A percentile compares a stretch with the other conserved stretches of the same genome.
These are phyloP conservation scores for Eidolon helvum DNA, from an alignment of 2,113 vertebrate species.

Conservation along the genomic window DNA sequence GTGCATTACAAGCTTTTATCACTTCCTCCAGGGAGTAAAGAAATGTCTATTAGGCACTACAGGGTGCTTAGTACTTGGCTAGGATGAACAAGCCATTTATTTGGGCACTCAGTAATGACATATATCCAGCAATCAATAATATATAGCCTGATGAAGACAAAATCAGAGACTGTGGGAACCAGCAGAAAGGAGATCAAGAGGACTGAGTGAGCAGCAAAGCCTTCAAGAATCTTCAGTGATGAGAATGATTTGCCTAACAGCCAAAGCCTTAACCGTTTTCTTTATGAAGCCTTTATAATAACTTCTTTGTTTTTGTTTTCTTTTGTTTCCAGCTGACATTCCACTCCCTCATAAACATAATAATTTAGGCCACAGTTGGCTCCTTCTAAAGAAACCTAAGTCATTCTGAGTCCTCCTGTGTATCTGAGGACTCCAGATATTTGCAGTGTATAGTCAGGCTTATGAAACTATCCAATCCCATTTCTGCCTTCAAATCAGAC, in stretches of 20 bases:
- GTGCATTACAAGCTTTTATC: neutral
- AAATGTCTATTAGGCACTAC: neutral
- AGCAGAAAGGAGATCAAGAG: neutral
- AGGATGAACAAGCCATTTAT: neutral
- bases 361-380: neutral
- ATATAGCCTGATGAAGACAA: neutral
- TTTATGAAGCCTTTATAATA: neutral
- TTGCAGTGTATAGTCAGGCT: neutral
- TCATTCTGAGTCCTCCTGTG: neutral
- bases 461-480: neutral
- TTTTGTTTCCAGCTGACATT: neutral
- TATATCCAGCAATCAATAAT: neutral
- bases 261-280: neutral
- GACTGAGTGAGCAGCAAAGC: neutral
- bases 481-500: neutral
- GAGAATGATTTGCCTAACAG: neutral
- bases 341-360: neutral
- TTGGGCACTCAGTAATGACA: neutral
- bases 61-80: neutral
- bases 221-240: neutral
- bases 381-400: neutral
- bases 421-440: neutral
- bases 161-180: neutral
- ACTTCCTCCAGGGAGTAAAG: neutral
- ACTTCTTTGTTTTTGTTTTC: neutral